Base-by-base conservation (phyloP, 2,888 invertebrate genomes). In the Brenthis hecate region DNA sequence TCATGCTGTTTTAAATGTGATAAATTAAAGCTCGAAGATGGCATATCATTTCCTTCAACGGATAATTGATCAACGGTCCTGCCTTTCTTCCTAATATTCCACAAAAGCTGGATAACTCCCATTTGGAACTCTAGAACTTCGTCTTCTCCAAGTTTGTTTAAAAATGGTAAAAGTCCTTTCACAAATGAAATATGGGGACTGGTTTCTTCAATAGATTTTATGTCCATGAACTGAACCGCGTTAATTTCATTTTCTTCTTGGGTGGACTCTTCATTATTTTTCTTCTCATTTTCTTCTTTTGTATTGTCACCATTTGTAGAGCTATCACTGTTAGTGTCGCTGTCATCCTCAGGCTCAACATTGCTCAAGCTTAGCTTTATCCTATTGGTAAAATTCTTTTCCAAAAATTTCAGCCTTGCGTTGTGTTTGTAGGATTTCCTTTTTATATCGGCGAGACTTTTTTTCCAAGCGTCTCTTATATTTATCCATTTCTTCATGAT, bases 401-500 rank as follows among this genome's bases (percentile, higher is more conserved):
- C 19, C 4, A 70, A 47, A 53, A 70, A 70, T 61, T 65, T 64
- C 3, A 70, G 32, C n/a, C 61, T 56, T 11, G 58, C 56, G 32
- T 65, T 51, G 53, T 70, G 57, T 3, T 61, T 19, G 53, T 70
- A 70, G 1, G 55, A 48, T 19, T 56, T 67, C 56, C 23, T 36
- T 32, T 56, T 67, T 6, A 36, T 19, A 13, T 65, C 64, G 0
- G 64, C 13, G 6, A 55, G 11, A 6, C 60, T 61, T 47, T 67
- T 70, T 56, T 48, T 65, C 67, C 67, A 70, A 13, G 67, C 67
- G 43, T 70, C 70, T 13, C 70, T 58, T 14, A 70, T 65, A 16
- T 70, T 70, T 4, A 61, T 67, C 70, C 70, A 70, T 60, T 65
- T 70, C 53, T 67, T 70, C 55, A 56, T 61, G 4, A 70, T 47